phyloP scores from a whole-genome alignment of 2,888 invertebrate genomes.

The Dromius quadrimaculatus region DNA sequence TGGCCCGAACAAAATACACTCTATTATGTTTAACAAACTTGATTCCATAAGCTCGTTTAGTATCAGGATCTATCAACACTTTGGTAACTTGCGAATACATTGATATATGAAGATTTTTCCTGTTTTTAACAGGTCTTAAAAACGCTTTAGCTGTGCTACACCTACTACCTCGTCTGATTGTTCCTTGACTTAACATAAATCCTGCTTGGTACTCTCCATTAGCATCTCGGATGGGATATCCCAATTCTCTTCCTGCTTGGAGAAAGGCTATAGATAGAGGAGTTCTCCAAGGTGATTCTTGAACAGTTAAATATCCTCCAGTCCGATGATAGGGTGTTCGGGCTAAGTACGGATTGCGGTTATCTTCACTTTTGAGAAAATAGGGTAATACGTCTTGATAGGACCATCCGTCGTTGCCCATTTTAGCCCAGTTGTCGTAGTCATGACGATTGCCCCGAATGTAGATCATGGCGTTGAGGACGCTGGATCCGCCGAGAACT shows the following conservation, averaged over 20 bases:
- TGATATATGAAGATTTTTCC: slow-evolving; percentile 84
- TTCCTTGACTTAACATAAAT: slow-evolving; percentile 89
- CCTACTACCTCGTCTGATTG: slow-evolving; percentile 83
- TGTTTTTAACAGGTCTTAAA: slow-evolving; percentile 81
- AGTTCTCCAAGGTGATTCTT: slow-evolving; percentile 86
- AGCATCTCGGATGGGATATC: slow-evolving; percentile 83
- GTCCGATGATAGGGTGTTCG: slow-evolving; percentile 80
- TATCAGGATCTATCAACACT: slow-evolving; percentile 76
- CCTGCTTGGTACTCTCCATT: slow-evolving; percentile 88
- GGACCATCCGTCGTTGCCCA: slow-evolving; percentile 90
- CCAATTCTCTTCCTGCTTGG: slow-evolving; percentile 85
- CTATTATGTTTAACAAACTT: slow-evolving; percentile 78
- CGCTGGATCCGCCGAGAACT: slow-evolving; percentile 84
- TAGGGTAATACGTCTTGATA: slow-evolving; percentile 85
- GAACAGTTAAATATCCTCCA: slow-evolving; percentile 86
- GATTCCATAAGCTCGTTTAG: slow-evolving; percentile 81
- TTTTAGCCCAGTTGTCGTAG: slow-evolving; percentile 87
- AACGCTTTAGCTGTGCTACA: slow-evolving; percentile 93
- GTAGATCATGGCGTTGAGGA: slow-evolving; percentile 93
- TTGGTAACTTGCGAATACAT: slow-evolving; percentile 81
- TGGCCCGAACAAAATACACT: slow-evolving; percentile 76
- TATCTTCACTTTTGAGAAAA: slow-evolving; percentile 89
- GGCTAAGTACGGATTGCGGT: slow-evolving; percentile 84
- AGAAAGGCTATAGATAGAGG: slow-evolving; percentile 86
- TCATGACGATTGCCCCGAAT: slow-evolving; percentile 88